Base-by-base conservation (phyloP, 2,888 invertebrate species). In the Orthosia cruda region DNA sequence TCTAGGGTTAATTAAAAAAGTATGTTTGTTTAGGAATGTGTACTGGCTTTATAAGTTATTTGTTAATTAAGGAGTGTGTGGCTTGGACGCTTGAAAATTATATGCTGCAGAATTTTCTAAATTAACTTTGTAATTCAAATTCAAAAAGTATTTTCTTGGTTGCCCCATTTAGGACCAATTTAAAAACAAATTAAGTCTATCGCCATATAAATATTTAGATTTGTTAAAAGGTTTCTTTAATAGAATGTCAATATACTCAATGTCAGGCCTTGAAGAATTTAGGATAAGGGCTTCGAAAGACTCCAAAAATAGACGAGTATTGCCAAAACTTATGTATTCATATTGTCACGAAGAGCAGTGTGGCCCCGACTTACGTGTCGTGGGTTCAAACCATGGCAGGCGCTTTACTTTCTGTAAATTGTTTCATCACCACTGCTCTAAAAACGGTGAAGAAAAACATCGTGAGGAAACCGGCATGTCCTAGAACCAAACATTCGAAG, bases 21-120 rank as follows among this genome's bases (percentile, higher is more conserved):
- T 63, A 58, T 55, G 26, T 67, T 68, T 57, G 47, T 52, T 61
- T 47, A 54, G 40, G 61, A 58, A 57, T 11, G 71, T 70, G 63
- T 12, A 23, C 55, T 45, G 55, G 83, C 59, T 83, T 62, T 49
- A 26, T 54, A 58, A 78, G 55, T 83, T 62, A 62, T 77, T 77
- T 69, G 61, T 78, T 83, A 40, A 78, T 78, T 78, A 63, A 68
- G 61, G 9, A 83, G 32, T 7, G 69, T 78, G 61, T 57, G 68
- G 70, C 18, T 77, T 40, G 4, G 7, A n/a, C 20, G 77, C 58
- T 82, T 54, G 23, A 59, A 26, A 47, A 62, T 80, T 80, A 65
- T 57, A 47, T n/a, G n/a, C 18, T 18, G 18, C 58, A 78, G 57
- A 77, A 62, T 47, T 77, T 69, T 57, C n/a, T 20, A 40, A 45